Base-by-base conservation (phyloP, 2,797 vertebrate species). In the Ambastaia sidthimunki region DNA sequence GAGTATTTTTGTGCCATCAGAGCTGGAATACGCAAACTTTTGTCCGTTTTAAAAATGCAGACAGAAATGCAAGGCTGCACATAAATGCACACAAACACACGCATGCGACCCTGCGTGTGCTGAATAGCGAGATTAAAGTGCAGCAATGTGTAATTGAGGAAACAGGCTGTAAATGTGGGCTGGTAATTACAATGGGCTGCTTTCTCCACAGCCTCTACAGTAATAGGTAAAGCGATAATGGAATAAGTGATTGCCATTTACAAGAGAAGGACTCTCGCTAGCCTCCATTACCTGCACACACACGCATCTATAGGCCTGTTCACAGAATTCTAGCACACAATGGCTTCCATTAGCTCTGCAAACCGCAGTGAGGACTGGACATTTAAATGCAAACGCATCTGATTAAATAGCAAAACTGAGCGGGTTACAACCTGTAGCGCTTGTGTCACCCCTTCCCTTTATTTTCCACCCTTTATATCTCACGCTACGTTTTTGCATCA, bases 341-440 rank as follows among this genome's bases (percentile, higher is more conserved):
- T 52, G 74, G 65, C 76, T 83, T 88, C 81, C 80, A 90, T 90
- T 86, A 85, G 87, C 80, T 81, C 74, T n/a, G 67, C 7, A 10
- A 78, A 85, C 62, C 2, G 7, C 59, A 13, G 78, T 3, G 6
- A 41, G 70, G 68, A 63, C 25, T 48, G 12, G 79, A 87, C 71
- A 89, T 90, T 90, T 84, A 86, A 87, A 91, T 91, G 89, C 84
- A 90, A 91, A 91, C 90, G 68, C 48, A 59, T 65, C 19, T 86
- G 67, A 90, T 88, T 85, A 86, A 85, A 86, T 79, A 60, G 69
- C 82, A 76, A 80, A 83, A 55, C 44, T 44, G 48, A 87, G 79
- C 82, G 87, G 84, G 83, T 87, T 86, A 87, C 78, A 86, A 87
- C 75, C 77, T 71, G 76, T 81, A 77, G 21, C 4, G 63, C 59